Evolutionary conservation across 2,888 invertebrate species (phyloP).

Genomic region (Limnephilus lunatus): DNA sequence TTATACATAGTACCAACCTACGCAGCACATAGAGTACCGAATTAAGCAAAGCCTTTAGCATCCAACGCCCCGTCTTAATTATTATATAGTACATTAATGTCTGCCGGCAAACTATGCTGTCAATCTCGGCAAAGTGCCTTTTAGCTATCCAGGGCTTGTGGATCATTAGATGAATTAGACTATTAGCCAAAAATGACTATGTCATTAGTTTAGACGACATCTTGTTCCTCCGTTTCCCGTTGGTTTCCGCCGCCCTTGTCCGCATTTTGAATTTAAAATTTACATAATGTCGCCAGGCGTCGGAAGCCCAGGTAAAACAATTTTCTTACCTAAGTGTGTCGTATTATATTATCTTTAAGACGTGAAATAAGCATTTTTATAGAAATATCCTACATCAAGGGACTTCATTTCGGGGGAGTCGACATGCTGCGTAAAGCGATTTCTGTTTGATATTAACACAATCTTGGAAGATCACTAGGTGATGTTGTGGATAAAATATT

Average conservation of each 20-base stretch:
- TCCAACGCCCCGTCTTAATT: slow-evolving; percentile 31
- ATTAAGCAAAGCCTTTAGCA: slow-evolving; percentile 33
- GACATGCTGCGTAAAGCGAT: neutral
- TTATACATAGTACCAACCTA: neutral
- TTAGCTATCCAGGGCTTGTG: slow-evolving; percentile 29
- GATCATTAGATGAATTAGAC: slow-evolving; percentile 42
- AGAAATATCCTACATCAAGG: neutral
- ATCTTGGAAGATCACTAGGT: neutral
- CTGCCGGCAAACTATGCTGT: slow-evolving; percentile 37
- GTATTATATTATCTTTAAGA: neutral
- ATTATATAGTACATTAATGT: slow-evolving; percentile 44
- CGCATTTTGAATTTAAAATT: slow-evolving; percentile 33
- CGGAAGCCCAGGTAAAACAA: slow-evolving; percentile 19
- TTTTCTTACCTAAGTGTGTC: slow-evolving; percentile 7
- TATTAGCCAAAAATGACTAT: slow-evolving; percentile 50
- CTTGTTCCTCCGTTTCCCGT: slow-evolving; percentile 20
- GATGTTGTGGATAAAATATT: neutral
- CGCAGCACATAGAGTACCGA: slow-evolving; percentile 4
- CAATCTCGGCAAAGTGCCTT: slow-evolving; percentile 46
- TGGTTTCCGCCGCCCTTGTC: neutral
- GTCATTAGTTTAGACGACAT: slow-evolving; percentile 51
- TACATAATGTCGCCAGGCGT: slow-evolving; percentile 3
- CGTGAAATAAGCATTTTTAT: slow-evolving; percentile 2
- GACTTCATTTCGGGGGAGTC: neutral
- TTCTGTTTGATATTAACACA: neutral